Conservation (phyloP, 2,797 vertebrate genomes). For the Acrossocheilus wenchowensis region DNA sequence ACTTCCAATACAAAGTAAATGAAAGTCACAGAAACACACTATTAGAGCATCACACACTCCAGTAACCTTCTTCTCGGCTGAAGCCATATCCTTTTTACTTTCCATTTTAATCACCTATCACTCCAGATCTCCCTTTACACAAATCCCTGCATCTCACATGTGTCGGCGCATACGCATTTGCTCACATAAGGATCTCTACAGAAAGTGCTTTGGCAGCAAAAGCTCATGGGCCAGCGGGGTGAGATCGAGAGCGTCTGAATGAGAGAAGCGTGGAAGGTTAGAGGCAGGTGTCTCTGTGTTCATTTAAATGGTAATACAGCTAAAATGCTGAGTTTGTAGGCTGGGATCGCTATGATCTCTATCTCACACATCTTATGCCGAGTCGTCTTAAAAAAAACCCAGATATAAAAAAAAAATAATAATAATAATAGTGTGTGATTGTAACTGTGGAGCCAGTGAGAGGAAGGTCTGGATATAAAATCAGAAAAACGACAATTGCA, state of each 20-base stretch:
- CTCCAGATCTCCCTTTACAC: slow-evolving; percentile 15
- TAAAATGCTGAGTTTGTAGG: slow-evolving; percentile 42
- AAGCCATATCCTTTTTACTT: slow-evolving; percentile 19
- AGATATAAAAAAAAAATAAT: not conserved
- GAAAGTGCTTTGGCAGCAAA: slow-evolving; percentile 55
- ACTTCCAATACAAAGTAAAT: not conserved
- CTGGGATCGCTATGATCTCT: slow-evolving; percentile 37
- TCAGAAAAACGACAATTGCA: slow-evolving; percentile 4
- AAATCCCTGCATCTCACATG: slow-evolving; percentile 18
- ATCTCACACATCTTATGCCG: not conserved
- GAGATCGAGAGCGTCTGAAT: slow-evolving; percentile 14
- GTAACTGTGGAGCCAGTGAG: not conserved
- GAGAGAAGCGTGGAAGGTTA: slow-evolving; percentile 20
- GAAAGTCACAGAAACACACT: slow-evolving; percentile 12
- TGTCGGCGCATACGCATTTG: slow-evolving; percentile 7
- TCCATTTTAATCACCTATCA: slow-evolving; percentile 44
- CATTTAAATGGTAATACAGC: slow-evolving; percentile 55
- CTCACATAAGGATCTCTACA: slow-evolving; percentile 23
- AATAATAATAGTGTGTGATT: not conserved
- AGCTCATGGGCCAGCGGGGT: slow-evolving; percentile 23
- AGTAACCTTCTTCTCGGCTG: not conserved
- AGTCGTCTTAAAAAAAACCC: slow-evolving; percentile 27
- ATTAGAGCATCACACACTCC: not conserved
- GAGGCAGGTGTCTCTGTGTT: slow-evolving; percentile 42
- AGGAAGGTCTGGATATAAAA: not conserved